A percentile compares a stretch with the other conserved stretches of the same genome.
phyloP scores from a whole-genome alignment of 2,113 vertebrate genomes.

The Paraplagusia blochii region DNA sequence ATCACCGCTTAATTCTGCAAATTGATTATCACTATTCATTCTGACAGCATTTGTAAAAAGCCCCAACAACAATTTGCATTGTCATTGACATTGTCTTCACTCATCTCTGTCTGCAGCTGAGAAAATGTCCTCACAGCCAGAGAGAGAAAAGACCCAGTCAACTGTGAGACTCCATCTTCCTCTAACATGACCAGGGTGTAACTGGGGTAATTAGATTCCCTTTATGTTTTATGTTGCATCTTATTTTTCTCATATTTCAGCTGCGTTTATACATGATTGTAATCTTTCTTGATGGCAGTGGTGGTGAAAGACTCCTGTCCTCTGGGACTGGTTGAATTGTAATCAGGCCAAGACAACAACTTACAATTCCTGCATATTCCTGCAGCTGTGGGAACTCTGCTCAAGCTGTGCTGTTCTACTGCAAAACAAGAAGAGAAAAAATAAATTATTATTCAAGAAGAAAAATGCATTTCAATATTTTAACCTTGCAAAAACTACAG shows the following conservation, averaged over 20 bases:
- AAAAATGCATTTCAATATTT: background rate
- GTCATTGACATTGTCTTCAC: too few species aligned
- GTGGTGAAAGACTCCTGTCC: background rate
- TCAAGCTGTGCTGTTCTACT: conserved; percentile 8
- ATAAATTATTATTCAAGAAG: conserved; percentile 6
- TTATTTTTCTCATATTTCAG: conserved; percentile 2
- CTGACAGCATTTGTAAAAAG: too few species aligned
- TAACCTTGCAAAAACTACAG: too few species aligned
- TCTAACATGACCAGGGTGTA: background rate
- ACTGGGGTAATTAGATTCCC: conserved; percentile 1
- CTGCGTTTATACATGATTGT: conserved; percentile 16
- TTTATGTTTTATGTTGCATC: conserved; percentile 7
- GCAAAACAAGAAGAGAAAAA: conserved; percentile 28
- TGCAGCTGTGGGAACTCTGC: conserved; percentile 21
- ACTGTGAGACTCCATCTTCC: background rate
- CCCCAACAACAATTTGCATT: too few species aligned
- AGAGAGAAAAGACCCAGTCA: too few species aligned
- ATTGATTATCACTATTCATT: too few species aligned
- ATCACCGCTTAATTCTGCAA: too few species aligned
- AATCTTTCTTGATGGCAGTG: conserved; percentile 31
- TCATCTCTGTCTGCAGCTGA: too few species aligned
- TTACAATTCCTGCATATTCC: conserved; percentile 26
- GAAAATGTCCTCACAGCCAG: too few species aligned
- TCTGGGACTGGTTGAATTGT: conserved; percentile 33
- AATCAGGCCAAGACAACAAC: conserved; percentile 28